phyloP scores from a whole-genome alignment of 1,140 invertebrate species.

The Aphelenchoides besseyi region DNA sequence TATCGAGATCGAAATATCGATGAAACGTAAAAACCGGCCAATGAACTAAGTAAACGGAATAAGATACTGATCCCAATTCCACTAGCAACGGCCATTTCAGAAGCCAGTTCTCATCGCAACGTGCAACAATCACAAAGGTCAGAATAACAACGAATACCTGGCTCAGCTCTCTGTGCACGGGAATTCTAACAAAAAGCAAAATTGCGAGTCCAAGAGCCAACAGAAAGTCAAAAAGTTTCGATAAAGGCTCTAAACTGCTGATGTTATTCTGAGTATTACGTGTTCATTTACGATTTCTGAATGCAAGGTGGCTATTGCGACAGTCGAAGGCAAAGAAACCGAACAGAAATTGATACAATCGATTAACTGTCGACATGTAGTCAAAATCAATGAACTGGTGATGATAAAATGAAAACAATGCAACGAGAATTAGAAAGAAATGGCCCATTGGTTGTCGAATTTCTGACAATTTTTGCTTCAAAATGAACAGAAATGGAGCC shows the following conservation, averaged over 20 bases:
- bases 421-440: neutral
- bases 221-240: neutral
- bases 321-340: constrained; percentile 3
- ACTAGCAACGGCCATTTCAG: neutral
- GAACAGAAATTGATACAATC: neutral
- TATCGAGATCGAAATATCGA: neutral
- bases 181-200: neutral
- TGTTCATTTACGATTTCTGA: neutral
- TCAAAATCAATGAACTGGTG: neutral
- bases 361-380: neutral
- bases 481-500: constrained; percentile 6
- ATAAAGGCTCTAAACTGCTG: neutral
- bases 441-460: neutral
- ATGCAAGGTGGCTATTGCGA: too few relatives aligned
- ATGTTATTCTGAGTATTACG: neutral
- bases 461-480: neutral
- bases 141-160: neutral
- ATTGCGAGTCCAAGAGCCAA: too few relatives aligned
- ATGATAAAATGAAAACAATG: neutral
- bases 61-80: neutral
- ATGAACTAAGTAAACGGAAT: neutral
- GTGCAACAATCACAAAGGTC: neutral
- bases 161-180: neutral
- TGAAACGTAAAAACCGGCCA: constrained; percentile 8
- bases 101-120: neutral